A percentile compares a stretch with the other conserved stretches of the same genome.
Evolutionary conservation across 2,888 invertebrate species (phyloP).

Genomic region (Drosophila sordidula): DNA sequence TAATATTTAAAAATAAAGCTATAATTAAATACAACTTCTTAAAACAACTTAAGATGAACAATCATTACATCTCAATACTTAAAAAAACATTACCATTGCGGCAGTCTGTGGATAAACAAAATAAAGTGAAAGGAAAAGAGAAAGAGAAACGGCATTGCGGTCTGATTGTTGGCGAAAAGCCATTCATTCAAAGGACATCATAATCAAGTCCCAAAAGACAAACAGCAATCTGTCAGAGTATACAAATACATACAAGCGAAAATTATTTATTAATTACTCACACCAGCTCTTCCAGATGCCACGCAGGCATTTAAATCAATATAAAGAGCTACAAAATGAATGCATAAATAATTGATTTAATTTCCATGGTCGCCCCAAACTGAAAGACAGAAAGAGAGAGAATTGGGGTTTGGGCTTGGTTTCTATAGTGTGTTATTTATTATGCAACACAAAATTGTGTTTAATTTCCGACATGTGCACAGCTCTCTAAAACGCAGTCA

Average conservation of each 20-base stretch:
- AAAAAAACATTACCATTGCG: neutral
- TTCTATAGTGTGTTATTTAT: slow-evolving; percentile 34
- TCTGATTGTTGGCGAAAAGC: slow-evolving; percentile 41
- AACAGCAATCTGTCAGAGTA: slow-evolving; percentile 50
- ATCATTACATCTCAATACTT: neutral
- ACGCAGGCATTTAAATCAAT: slow-evolving; percentile 64
- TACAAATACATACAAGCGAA: slow-evolving; percentile 42
- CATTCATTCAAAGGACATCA: slow-evolving; percentile 64
- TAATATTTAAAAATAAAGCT: neutral
- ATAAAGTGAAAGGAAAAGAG: neutral
- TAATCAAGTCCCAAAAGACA: slow-evolving; percentile 53
- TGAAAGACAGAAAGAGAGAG: neutral
- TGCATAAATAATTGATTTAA: slow-evolving; percentile 71
- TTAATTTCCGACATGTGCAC: slow-evolving; percentile 34
- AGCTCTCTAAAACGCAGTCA: slow-evolving; percentile 17
- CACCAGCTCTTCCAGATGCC: slow-evolving; percentile 38
- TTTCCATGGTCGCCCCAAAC: slow-evolving; percentile 48
- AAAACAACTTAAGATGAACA: slow-evolving; percentile 4
- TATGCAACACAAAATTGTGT: slow-evolving; percentile 23
- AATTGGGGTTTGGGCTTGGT: neutral
- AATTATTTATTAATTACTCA: slow-evolving; percentile 75
- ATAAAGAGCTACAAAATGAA: slow-evolving; percentile 64
- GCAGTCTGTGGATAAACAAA: slow-evolving; percentile 4
- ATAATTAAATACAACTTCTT: slow-evolving; percentile 1
- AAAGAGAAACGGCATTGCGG: slow-evolving; percentile 1